A percentile compares a stretch with the other conserved stretches of the same genome.
Evolutionary conservation across 2,113 vertebrate genomes (phyloP).

Genomic region (Catagonus wagneri): DNA sequence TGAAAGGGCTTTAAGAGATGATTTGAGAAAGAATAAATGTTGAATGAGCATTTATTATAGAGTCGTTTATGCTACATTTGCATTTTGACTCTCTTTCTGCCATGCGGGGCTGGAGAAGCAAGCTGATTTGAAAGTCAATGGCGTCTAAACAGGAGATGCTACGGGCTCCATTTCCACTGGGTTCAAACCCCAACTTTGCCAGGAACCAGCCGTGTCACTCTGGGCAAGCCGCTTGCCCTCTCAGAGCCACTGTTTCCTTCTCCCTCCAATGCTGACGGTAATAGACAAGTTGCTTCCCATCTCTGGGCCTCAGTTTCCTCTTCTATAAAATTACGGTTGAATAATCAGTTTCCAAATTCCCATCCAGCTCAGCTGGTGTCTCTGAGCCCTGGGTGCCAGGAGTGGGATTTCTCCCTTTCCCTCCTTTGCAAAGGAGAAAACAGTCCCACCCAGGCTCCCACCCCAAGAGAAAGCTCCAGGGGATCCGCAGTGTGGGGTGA

Average conservation of each 20-base stretch:
- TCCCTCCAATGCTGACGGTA: neutral
- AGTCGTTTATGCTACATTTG: constrained; percentile 89
- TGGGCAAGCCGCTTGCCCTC: neutral
- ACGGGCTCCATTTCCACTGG: constrained; percentile 84
- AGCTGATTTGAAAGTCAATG: constrained; percentile 89
- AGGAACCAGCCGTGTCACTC: neutral
- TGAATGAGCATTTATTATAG: constrained; percentile 92
- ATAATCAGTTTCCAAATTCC: neutral
- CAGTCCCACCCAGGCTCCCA: neutral
- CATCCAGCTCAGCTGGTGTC: neutral
- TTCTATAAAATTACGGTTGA: neutral
- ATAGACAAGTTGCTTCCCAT: neutral
- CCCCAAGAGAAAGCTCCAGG: neutral
- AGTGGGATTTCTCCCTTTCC: neutral
- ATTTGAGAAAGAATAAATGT: constrained; percentile 94
- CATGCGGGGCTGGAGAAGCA: constrained; percentile 83
- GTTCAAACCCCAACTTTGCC: neutral
- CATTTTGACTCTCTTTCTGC: constrained; percentile 89
- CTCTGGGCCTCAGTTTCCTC: neutral
- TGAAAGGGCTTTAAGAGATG: constrained; percentile 97
- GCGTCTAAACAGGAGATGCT: constrained; percentile 83
- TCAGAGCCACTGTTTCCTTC: neutral
- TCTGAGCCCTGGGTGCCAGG: neutral
- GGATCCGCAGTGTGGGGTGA: neutral
- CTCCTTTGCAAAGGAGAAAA: neutral